Evolutionary conservation across 2,888 invertebrate species (phyloP).

Genomic region (Lasius platythorax): DNA sequence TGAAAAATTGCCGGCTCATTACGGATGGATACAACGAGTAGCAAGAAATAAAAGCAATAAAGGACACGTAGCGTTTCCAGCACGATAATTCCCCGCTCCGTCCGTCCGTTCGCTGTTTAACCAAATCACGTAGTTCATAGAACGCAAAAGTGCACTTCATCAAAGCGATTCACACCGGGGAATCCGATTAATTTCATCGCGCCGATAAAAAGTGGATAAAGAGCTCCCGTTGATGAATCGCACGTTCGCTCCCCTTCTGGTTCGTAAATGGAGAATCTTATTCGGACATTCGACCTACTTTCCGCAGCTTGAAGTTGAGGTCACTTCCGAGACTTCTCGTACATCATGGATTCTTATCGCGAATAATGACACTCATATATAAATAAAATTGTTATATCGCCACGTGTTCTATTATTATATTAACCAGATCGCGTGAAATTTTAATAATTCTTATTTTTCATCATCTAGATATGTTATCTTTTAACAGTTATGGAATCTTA

Average conservation of each 20-base stretch:
- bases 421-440: background rate
- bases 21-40: slow-evolving; percentile 58
- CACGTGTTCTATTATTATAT: background rate
- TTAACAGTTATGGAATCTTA: slow-evolving; percentile 1
- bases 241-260: slow-evolving; percentile 32
- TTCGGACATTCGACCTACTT: slow-evolving; percentile 49
- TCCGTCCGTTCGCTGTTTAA: slow-evolving; percentile 46
- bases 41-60: slow-evolving; percentile 59
- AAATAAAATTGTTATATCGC: slow-evolving; percentile 34
- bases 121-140: slow-evolving; percentile 54
- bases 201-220: slow-evolving; percentile 50
- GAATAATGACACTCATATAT: background rate
- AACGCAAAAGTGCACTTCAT: slow-evolving; percentile 55
- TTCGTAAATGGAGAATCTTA: slow-evolving; percentile 47
- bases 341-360: background rate
- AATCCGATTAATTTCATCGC: slow-evolving; percentile 55
- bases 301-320: slow-evolving; percentile 37
- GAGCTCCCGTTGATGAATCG: slow-evolving; percentile 53
- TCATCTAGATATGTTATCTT: background rate
- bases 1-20: slow-evolving; percentile 73
- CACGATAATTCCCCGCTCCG: slow-evolving; percentile 47
- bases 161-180: slow-evolving; percentile 55
- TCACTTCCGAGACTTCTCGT: slow-evolving; percentile 32
- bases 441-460: background rate
- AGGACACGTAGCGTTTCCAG: slow-evolving; percentile 52